Conservation (phyloP, 92 coral and sea anemone species). For the Umimayanthus kanabou region DNA sequence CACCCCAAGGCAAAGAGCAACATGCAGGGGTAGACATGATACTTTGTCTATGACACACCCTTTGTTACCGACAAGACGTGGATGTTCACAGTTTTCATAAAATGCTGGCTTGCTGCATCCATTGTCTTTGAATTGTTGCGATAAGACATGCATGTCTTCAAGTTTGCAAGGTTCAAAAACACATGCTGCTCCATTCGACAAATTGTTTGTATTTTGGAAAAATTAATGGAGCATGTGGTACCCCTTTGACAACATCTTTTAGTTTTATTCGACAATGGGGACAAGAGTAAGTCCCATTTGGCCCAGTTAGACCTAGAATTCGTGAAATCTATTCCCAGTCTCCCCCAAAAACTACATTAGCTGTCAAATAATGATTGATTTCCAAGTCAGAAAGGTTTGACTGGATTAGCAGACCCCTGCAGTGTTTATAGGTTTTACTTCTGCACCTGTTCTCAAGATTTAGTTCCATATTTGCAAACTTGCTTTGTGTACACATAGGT, state of each 20-base stretch:
- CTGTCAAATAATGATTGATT: not conserved
- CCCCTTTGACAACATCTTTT: slow-evolving; percentile 6
- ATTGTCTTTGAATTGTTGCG: not conserved
- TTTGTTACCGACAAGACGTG: not conserved
- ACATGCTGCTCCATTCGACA: not conserved
- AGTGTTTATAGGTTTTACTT: slow-evolving; percentile 2
- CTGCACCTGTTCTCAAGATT: not conserved
- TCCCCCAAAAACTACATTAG: not conserved
- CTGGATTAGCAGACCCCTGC: not conserved
- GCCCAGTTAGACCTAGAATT: slow-evolving; percentile 1
- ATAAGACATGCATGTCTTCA: slow-evolving; percentile 5
- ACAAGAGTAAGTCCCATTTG: slow-evolving; percentile 14
- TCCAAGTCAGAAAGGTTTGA: not conserved
- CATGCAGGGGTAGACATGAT: slow-evolving; percentile 11
- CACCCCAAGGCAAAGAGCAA: slow-evolving; percentile 16
- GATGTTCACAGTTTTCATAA: slow-evolving; percentile 6
- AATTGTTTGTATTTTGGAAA: not conserved
- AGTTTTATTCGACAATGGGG: not conserved
- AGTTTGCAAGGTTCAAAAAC: slow-evolving; percentile 5
- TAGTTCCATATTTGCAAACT: not conserved
- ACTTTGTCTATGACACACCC: slow-evolving; percentile 2
- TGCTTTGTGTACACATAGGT: not conserved
- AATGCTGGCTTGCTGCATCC: not conserved
- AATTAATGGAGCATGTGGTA: slow-evolving; percentile 2
- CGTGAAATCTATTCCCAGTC: slow-evolving; percentile 12